These are phyloP conservation scores for Aplochiton taeniatus DNA, from an alignment of 2,797 vertebrate genomes.

Conservation along the genomic window DNA sequence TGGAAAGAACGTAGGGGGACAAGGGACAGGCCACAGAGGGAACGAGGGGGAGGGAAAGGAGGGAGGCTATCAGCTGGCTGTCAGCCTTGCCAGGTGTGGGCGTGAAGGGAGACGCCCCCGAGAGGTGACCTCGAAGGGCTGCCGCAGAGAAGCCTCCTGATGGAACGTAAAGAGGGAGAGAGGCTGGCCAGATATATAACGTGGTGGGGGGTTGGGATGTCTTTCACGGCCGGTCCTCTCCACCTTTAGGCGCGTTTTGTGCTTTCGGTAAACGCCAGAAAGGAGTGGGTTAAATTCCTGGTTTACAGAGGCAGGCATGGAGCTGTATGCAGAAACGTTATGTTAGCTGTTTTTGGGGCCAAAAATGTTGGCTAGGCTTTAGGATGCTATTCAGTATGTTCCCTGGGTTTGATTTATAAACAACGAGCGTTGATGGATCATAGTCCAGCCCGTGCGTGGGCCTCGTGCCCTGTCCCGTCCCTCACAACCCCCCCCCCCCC, in stretches of 20 bases:
- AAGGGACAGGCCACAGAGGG: constrained; percentile 1
- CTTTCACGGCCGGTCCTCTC: too few relatives aligned
- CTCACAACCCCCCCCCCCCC: background rate
- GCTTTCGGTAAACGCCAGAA: too few relatives aligned
- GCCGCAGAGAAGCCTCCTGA: constrained; percentile 23
- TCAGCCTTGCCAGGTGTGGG: constrained; percentile 33
- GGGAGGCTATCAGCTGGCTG: constrained; percentile 41
- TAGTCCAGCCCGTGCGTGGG: background rate
- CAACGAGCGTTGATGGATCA: too few relatives aligned
- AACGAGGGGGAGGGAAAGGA: constrained; percentile 21
- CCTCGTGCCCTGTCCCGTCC: background rate
- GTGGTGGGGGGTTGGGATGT: background rate
- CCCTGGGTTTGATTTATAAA: too few relatives aligned
- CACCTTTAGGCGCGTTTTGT: too few relatives aligned
- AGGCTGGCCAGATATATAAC: constrained; percentile 38
- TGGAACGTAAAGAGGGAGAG: background rate
- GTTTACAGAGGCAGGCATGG: too few relatives aligned
- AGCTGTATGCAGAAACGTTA: too few relatives aligned
- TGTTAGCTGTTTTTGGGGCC: too few relatives aligned
- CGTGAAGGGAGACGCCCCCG: too few relatives aligned
- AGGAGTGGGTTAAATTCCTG: too few relatives aligned
- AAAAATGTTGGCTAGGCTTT: too few relatives aligned
- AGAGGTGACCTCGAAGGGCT: constrained; percentile 40
- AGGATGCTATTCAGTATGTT: too few relatives aligned
- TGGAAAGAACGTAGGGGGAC: constrained; percentile 26